phyloP scores from a whole-genome alignment of 2,797 vertebrate species.

The Lacerta bilineata region DNA sequence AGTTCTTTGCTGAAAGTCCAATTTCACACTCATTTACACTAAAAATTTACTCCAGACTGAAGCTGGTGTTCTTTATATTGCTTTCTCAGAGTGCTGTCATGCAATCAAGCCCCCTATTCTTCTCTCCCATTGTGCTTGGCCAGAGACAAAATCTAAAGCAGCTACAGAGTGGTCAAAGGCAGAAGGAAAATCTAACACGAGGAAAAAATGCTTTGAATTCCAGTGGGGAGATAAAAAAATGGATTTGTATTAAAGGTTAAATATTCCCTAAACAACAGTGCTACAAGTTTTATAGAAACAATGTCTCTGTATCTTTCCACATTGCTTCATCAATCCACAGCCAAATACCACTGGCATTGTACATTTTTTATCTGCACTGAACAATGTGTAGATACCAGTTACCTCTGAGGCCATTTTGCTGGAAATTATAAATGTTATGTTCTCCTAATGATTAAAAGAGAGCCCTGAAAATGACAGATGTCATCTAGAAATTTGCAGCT shows the following conservation, averaged over 20 bases:
- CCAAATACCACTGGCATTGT: conserved; percentile 68
- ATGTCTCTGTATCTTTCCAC: conserved; percentile 67
- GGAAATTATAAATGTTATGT: conserved; percentile 75
- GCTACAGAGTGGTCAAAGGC: conserved; percentile 3
- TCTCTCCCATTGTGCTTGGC: conserved; percentile 36
- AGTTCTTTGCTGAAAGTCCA: conserved; percentile 36
- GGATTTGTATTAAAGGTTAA: conserved; percentile 81
- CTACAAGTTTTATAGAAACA: conserved; percentile 72
- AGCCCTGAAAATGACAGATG: conserved; percentile 71
- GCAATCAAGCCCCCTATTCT: conserved; percentile 48
- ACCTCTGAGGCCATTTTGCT: conserved; percentile 70
- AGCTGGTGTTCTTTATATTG: conserved; percentile 42
- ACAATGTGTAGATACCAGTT: conserved; percentile 76
- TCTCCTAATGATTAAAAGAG: conserved; percentile 68
- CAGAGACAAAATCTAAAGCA: conserved; percentile 49
- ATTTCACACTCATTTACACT: conserved; percentile 64
- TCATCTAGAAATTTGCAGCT: conserved; percentile 63
- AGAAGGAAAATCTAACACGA: conserved; percentile 57
- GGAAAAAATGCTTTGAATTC: conserved; percentile 69
- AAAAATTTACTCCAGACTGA: conserved; percentile 57
- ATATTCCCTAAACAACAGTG: conserved; percentile 75
- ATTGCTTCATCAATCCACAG: conserved; percentile 72
- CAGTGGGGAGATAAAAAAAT: conserved; percentile 70
- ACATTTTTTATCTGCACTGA: conserved; percentile 76
- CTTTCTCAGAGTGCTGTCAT: conserved; percentile 47